phyloP scores from a whole-genome alignment of 2,113 vertebrate species.

The Willisornis vidua region DNA sequence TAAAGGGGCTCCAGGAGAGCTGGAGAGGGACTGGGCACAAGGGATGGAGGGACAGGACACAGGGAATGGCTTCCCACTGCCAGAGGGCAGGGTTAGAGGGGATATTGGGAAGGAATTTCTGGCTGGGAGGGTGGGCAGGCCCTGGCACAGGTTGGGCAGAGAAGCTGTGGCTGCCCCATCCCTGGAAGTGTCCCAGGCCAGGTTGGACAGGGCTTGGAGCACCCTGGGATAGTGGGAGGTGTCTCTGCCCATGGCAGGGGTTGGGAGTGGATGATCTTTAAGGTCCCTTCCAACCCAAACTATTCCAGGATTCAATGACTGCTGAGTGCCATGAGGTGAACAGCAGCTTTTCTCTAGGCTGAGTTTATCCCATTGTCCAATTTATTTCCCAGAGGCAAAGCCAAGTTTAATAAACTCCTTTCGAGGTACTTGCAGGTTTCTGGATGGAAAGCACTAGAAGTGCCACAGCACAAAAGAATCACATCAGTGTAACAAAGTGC shows the following conservation, averaged over 20 bases:
- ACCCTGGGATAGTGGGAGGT: too few relatives aligned
- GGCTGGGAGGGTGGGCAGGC: too few relatives aligned
- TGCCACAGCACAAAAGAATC: rapidly evolving
- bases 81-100: neutral
- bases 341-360: neutral
- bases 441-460: neutral
- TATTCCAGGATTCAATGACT: neutral
- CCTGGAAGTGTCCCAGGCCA: too few relatives aligned
- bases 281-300: too few relatives aligned
- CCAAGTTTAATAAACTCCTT: neutral
- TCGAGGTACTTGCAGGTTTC: neutral
- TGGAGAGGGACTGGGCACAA: neutral
- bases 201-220: too few relatives aligned
- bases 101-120: too few relatives aligned
- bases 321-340: neutral
- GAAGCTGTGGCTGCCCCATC: too few relatives aligned
- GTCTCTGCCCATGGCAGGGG: too few relatives aligned
- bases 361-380: neutral
- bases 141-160: too few relatives aligned
- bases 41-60: neutral
- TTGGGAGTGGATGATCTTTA: too few relatives aligned
- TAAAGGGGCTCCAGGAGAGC: neutral
- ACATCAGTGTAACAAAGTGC: rapidly evolving
- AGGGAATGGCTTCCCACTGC: neutral
- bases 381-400: neutral